Base-by-base conservation (phyloP, 2,113 vertebrate genomes). In the Alaudala cheleensis region DNA sequence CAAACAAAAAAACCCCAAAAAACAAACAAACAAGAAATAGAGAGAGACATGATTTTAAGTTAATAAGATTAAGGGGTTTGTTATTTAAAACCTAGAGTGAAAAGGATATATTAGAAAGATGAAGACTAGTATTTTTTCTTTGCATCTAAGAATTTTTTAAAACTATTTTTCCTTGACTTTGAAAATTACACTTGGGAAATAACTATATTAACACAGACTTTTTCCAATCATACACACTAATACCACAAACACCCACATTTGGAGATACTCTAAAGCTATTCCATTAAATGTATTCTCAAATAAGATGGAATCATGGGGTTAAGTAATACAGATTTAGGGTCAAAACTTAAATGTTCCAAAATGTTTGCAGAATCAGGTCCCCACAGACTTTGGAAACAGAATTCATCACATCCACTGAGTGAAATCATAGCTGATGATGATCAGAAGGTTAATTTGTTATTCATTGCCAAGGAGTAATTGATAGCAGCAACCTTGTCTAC, bases 361-460 rank as follows among this genome's bases (percentile, higher is more conserved):
- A 57, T 42, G 21, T 92, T 90, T 83, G 60, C 47, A 90, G 60
- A 44, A 93, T 83, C 24, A 31, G 39, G 19, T 80, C 60, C 26
- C n/a, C 31, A 22, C 23, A 60, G 85, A 83, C 79, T 88, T 81
- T 81, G 44, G 74, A 40, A 90, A 73, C 33, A 64, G 39, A 92
- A 83, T 67, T 90, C 53, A 29, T 88, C 72, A 49, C 82, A 70
- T 65, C 60, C 1, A 4, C 33, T 57, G 74, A 83, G 51, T 37
- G 57, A 81, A 88, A 94, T 67, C 71, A n/a, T 18, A 90, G 79
- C 64, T 95, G 92, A 7, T 81, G 91, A 92, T 2, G 71, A 90
- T 90, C 74, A 88, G 64, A 88, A 92, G 47, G 67, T 90, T 96
- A 92, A 94, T 96, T 86, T 31, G 25, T 88, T 93, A 81, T 77